These are phyloP conservation scores for Anabacerthia variegaticeps DNA, from an alignment of 2,797 vertebrate species.

Conservation along the genomic window DNA sequence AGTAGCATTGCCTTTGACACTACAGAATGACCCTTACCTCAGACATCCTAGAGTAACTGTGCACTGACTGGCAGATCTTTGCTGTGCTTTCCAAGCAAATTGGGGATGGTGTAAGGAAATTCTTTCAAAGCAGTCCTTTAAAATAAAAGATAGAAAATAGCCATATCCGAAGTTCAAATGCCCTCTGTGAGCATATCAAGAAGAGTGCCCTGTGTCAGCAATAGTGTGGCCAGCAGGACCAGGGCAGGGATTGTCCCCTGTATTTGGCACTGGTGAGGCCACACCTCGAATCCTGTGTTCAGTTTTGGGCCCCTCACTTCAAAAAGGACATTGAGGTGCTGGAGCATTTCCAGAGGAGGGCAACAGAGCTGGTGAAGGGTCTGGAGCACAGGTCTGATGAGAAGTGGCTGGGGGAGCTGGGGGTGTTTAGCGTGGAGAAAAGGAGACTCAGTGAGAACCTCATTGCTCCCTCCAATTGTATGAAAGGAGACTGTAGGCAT, in stretches of 20 bases:
- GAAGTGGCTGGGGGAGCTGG: neutral
- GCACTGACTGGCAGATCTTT: neutral
- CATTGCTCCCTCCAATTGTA: neutral
- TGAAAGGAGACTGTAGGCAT: neutral
- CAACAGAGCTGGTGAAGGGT: neutral
- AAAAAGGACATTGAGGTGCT: neutral
- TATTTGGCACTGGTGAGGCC: neutral
- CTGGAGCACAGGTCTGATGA: neutral
- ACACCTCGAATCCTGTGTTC: fast-evolving
- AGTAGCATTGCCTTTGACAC: neutral
- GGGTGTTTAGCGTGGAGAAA: neutral
- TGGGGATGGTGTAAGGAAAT: neutral
- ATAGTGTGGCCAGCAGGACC: neutral
- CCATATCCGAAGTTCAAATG: neutral
- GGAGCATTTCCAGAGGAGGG: neutral
- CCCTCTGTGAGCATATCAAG: neutral
- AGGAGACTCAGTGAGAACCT: neutral
- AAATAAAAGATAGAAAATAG: neutral
- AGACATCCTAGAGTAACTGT: neutral
- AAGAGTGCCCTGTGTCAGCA: neutral
- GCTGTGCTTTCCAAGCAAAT: neutral
- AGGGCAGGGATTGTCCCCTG: neutral
- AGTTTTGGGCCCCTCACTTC: neutral
- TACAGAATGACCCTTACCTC: neutral
- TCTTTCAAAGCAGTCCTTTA: neutral